A percentile compares a stretch with the other conserved stretches of the same genome.
Evolutionary conservation across 1,140 invertebrate species (phyloP).

Genomic region (Trypoxylus dichotomus): DNA sequence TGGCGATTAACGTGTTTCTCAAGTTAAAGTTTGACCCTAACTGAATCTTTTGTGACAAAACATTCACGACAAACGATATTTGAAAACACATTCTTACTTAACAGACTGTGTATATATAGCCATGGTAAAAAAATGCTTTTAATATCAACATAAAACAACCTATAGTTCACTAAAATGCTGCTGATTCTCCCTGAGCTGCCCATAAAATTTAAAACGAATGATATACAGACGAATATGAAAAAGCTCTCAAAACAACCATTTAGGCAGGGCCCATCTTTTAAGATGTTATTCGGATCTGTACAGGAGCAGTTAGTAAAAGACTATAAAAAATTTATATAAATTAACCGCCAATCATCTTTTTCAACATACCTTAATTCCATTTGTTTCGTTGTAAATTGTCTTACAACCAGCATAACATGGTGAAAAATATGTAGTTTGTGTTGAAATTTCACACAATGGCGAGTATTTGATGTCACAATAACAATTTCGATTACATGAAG

Average conservation of each 20-base stretch:
- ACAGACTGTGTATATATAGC: neutral
- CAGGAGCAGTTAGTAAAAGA: constrained; percentile 62
- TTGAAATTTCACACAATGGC: constrained; percentile 65
- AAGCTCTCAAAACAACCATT: constrained; percentile 65
- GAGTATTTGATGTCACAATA: constrained; percentile 69
- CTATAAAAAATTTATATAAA: neutral
- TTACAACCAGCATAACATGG: constrained; percentile 72
- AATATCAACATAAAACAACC: constrained; percentile 46
- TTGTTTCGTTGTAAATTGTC: constrained; percentile 39
- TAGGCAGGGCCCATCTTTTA: constrained; percentile 62
- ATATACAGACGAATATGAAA: constrained; percentile 66
- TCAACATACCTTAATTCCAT: constrained; percentile 39
- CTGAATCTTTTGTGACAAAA: no score
- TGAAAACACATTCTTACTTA: no score
- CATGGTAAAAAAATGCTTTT: neutral
- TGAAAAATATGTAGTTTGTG: constrained; percentile 65
- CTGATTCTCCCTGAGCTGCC: constrained; percentile 68
- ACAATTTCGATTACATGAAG: constrained; percentile 66
- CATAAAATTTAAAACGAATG: constrained; percentile 67
- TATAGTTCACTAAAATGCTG: constrained; percentile 68
- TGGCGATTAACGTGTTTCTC: no score
- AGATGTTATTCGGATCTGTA: constrained; percentile 51
- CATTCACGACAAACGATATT: no score
- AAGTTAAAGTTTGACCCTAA: no score
- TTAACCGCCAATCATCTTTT: neutral